Base-by-base conservation (phyloP, 2,888 invertebrate genomes). In the Tetranychus truncatus region DNA sequence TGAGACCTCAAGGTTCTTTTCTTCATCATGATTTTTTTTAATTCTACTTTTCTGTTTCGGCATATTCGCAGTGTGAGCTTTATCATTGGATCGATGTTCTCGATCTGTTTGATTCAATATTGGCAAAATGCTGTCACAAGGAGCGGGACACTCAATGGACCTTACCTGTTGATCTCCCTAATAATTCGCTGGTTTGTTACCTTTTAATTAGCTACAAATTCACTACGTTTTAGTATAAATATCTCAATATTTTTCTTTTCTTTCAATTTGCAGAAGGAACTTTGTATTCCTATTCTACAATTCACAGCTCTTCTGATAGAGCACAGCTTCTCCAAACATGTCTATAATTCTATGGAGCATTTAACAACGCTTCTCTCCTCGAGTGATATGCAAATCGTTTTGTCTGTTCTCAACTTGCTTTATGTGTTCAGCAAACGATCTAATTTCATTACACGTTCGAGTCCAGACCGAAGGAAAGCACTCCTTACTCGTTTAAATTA, bases 401-500 rank as follows among this genome's bases (percentile, higher is more conserved):
- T 91, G 75, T 89, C 89, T 78, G 91, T 92, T 74, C 85, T 92
- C 75, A 91, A 91, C 83, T 85, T 92, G 77, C 85, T 92, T 21
- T 92, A 91, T 82, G 91, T 91, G 87, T 91, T 92, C 83, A 91
- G 91, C 78, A 91, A 91, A 83, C 86, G 91, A 77, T 91, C 91
- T 82, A 91, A 91, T 83, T 91, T 91, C 81, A 90, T 91, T 80
- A 89, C 90, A 73, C 86, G 91, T 77, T 84, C 91, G 78, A 87
- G 87, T 80, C 86, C 86, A 79, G 88, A 89, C 78, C 80, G 83
- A 83, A 86, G 88, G 79, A 88, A 88, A 80, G 87, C 88, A 73
- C 83, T 91, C 71, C 85, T 91, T 74, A 87, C 88, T 74, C 86
- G 90, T 79, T 85, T 91, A 6, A 88, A 88, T 79, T 88, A 89